Percentiles rank a stretch among this genome's conserved stretches.
These are phyloP conservation scores for Carettochelys insculpta DNA, from an alignment of 2,113 vertebrate genomes.

Conservation along the genomic window DNA sequence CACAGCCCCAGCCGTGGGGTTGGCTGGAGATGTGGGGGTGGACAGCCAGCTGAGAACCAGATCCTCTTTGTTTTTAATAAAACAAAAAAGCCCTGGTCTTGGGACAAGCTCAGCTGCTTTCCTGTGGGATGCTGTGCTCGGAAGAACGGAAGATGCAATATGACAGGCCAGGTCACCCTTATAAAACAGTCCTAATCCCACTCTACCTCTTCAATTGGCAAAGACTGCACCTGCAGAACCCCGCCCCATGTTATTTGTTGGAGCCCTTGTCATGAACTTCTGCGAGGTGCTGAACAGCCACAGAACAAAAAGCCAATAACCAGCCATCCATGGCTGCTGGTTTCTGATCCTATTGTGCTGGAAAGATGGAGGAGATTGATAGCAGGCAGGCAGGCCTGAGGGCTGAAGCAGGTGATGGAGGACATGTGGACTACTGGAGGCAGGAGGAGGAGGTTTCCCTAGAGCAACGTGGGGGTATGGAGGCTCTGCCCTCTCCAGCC, in stretches of 20 bases:
- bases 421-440: not conserved
- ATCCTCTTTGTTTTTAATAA: too few relatives aligned
- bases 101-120: not conserved
- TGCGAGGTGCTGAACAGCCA: not conserved
- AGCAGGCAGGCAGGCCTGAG: not conserved
- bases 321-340: not conserved
- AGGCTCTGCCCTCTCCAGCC: not conserved
- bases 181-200: not conserved
- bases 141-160: too few relatives aligned
- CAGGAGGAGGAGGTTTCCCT: not conserved
- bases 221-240: not conserved
- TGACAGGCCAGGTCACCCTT: not conserved
- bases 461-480: not conserved
- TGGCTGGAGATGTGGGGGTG: too few relatives aligned
- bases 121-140: not conserved
- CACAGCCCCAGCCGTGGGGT: too few relatives aligned
- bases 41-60: too few relatives aligned
- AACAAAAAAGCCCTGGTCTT: too few relatives aligned
- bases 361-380: not conserved
- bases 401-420: not conserved
- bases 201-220: not conserved
- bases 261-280: not conserved
- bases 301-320: too few relatives aligned
- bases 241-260: not conserved
- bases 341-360: not conserved